Evolutionary conservation across 1,140 invertebrate genomes (phyloP).

Genomic region (Mycetomoellerius zeteki): DNA sequence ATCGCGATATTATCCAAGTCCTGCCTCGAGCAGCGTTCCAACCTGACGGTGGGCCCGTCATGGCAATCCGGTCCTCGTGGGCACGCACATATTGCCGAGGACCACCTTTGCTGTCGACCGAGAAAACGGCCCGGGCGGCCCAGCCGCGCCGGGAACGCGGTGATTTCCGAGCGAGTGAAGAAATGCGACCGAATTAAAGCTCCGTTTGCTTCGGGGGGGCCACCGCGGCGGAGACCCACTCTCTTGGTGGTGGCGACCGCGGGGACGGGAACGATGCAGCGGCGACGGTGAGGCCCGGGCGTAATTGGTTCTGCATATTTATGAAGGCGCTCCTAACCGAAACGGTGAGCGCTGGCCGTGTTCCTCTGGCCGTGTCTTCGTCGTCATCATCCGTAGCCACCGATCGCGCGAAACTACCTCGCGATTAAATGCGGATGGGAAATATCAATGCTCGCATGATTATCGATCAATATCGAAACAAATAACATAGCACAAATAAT

Average conservation of each 20-base stretch:
- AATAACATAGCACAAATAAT: not conserved
- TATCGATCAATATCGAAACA: too few species aligned
- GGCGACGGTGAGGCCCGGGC: slow-evolving; percentile 70
- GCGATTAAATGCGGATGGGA: not conserved
- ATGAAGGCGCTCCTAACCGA: slow-evolving; percentile 80
- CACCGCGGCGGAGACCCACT: slow-evolving; percentile 60
- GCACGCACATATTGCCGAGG: slow-evolving; percentile 20
- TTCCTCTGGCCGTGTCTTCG: slow-evolving; percentile 19
- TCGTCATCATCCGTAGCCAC: slow-evolving; percentile 25
- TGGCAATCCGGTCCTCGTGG: slow-evolving; percentile 22
- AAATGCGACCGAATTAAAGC: slow-evolving; percentile 77
- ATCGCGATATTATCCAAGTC: slow-evolving; percentile 60
- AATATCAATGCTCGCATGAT: not conserved
- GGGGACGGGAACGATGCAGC: slow-evolving; percentile 53
- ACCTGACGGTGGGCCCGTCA: slow-evolving; percentile 26
- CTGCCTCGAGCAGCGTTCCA: slow-evolving; percentile 7
- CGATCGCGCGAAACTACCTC: slow-evolving; percentile 38
- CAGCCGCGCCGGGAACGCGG: slow-evolving; percentile 64
- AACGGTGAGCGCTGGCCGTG: slow-evolving; percentile 68
- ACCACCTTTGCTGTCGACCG: slow-evolving; percentile 47
- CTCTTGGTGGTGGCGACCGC: slow-evolving; percentile 52
- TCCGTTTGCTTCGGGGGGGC: slow-evolving; percentile 74
- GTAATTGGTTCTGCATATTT: slow-evolving; percentile 84
- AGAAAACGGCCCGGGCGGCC: slow-evolving; percentile 47
- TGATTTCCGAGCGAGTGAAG: slow-evolving; percentile 75